phyloP scores from a whole-genome alignment of 2,797 vertebrate genomes.

The Microctenopoma lineatum region DNA sequence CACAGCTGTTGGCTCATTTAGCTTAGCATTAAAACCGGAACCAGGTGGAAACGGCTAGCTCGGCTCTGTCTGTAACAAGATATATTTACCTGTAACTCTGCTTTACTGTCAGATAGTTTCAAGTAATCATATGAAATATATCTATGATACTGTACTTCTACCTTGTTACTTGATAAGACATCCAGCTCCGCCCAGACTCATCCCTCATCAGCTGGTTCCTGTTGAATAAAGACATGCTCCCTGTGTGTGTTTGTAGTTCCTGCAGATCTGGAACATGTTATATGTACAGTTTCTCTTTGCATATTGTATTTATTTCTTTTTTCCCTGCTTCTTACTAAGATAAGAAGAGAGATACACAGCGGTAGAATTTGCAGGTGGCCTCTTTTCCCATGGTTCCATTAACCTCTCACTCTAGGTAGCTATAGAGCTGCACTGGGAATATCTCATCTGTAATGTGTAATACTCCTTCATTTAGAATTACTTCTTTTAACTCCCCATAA shows the following conservation, averaged over 20 bases:
- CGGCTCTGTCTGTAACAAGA: too few relatives aligned
- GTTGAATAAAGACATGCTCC: not conserved
- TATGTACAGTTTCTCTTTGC: not conserved
- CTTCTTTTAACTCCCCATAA: constrained; percentile 24
- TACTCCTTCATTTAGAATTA: constrained; percentile 11
- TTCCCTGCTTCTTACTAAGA: not conserved
- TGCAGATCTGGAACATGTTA: constrained; percentile 60
- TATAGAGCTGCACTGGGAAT: constrained; percentile 43
- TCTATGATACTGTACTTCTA: too few relatives aligned
- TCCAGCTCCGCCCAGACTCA: too few relatives aligned
- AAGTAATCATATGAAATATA: too few relatives aligned
- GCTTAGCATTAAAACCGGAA: too few relatives aligned
- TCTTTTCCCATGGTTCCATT: constrained; percentile 43
- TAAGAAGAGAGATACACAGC: not conserved
- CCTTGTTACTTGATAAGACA: too few relatives aligned
- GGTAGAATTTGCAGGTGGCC: constrained; percentile 16
- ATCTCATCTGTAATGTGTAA: constrained; percentile 52
- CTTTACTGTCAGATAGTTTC: too few relatives aligned
- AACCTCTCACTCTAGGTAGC: constrained; percentile 53
- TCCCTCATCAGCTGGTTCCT: too few relatives aligned
- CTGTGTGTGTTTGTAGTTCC: constrained; percentile 16
- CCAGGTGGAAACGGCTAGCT: too few relatives aligned
- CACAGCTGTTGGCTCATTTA: too few relatives aligned
- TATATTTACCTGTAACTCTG: too few relatives aligned
- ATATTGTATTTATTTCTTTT: not conserved